phyloP scores from a whole-genome alignment of 2,113 vertebrate species.

The Strix aluco region DNA sequence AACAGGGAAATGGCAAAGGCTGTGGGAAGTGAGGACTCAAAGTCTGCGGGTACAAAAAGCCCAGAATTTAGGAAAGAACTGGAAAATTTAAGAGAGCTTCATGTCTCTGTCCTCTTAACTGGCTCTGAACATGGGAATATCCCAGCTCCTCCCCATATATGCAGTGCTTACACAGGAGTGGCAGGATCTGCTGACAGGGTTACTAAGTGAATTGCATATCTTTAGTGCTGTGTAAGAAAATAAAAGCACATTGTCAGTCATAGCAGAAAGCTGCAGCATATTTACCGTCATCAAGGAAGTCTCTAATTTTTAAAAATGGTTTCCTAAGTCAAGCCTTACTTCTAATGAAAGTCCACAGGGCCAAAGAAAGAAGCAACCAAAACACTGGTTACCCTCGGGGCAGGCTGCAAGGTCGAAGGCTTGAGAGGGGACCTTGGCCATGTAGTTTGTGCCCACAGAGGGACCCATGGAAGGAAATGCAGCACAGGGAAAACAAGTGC shows the following conservation, averaged over 20 bases:
- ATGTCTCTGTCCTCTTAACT: not conserved
- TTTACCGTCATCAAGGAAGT: not conserved
- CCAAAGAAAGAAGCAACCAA: not conserved
- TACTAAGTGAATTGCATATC: not conserved
- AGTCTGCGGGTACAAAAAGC: not conserved
- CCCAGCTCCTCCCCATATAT: fast-evolving
- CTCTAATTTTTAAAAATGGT: not conserved
- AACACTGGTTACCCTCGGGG: not conserved
- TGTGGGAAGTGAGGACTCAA: not conserved
- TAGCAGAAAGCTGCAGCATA: not conserved
- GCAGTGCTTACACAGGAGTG: not conserved
- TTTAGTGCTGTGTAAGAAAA: not conserved
- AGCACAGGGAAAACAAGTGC: not conserved
- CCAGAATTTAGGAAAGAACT: not conserved
- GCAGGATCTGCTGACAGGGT: not conserved
- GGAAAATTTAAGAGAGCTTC: not conserved
- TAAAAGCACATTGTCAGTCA: not conserved
- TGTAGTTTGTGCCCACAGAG: fast-evolving
- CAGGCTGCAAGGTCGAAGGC: fast-evolving
- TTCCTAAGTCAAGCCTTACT: not conserved
- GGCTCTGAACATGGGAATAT: not conserved
- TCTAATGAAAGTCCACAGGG: not conserved
- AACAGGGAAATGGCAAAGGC: not conserved
- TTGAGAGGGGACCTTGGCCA: not conserved
- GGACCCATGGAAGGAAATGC: fast-evolving